phyloP scores from a whole-genome alignment of 2,113 vertebrate species.

The Brevimyrus niger region DNA sequence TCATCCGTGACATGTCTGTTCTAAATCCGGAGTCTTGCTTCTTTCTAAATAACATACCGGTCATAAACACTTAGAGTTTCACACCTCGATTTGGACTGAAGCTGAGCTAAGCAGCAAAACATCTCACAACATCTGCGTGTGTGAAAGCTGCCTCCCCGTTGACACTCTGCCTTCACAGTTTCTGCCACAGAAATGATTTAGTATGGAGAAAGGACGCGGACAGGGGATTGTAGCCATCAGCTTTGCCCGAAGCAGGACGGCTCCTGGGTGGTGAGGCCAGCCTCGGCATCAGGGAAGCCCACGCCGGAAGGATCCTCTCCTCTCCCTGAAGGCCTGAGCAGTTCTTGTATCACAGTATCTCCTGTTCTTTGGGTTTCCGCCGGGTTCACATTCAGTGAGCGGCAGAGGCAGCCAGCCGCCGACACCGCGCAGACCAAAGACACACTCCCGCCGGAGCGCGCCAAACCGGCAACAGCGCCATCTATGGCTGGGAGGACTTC shows the following conservation, averaged over 20 bases:
- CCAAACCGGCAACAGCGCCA: not conserved
- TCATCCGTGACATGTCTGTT: not conserved
- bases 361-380: not conserved
- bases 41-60: not conserved
- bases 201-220: not conserved
- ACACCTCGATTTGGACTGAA: not conserved
- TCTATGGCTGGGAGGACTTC: constrained; percentile 23
- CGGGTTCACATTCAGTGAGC: constrained; percentile 1
- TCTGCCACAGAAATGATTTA: not conserved
- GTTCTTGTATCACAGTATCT: not conserved
- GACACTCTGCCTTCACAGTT: not conserved
- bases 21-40: not conserved
- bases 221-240: not conserved
- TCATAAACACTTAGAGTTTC: not conserved
- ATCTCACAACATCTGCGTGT: not conserved
- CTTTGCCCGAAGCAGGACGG: not conserved
- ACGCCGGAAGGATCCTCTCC: not conserved
- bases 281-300: not conserved
- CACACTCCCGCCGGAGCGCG: not conserved
- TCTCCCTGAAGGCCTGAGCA: not conserved
- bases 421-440: not conserved
- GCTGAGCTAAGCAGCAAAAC: not conserved
- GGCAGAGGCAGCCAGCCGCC: not conserved
- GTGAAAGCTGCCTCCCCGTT: not conserved
- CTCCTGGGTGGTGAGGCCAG: not conserved